These are phyloP conservation scores for Sinocyclocheilus grahami DNA, from an alignment of 2,113 vertebrate species.

Conservation along the genomic window DNA sequence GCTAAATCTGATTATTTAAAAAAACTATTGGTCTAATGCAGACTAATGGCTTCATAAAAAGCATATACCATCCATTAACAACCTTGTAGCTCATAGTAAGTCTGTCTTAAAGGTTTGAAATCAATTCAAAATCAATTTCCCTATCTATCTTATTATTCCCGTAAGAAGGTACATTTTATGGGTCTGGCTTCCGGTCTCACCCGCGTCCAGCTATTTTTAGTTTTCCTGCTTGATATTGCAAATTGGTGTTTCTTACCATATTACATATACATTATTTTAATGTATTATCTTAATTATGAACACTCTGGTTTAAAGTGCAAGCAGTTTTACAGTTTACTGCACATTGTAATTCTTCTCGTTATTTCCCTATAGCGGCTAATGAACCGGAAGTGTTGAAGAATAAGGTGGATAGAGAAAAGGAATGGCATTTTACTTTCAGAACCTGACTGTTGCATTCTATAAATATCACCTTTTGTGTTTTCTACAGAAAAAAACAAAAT, in stretches of 20 bases:
- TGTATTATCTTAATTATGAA: not conserved
- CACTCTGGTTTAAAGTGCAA: not conserved
- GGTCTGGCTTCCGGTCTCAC: too few species aligned
- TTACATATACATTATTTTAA: too few species aligned
- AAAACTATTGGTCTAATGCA: too few species aligned
- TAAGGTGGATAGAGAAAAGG: not conserved
- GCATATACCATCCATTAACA: not conserved
- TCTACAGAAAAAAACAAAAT: not conserved
- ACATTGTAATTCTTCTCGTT: too few species aligned
- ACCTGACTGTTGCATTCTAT: not conserved
- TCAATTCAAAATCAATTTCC: not conserved
- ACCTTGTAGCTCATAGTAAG: not conserved
- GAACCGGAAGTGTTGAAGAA: not conserved
- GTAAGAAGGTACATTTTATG: too few species aligned
- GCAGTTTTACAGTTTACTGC: too few species aligned
- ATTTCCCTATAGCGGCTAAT: not conserved
- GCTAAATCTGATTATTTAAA: too few species aligned
- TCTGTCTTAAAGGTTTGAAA: not conserved
- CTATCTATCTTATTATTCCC: too few species aligned
- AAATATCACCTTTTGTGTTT: not conserved
- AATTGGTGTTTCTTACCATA: too few species aligned
- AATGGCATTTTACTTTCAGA: not conserved
- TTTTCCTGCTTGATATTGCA: too few species aligned
- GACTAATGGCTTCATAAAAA: too few species aligned
- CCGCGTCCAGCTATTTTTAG: too few species aligned